Percentiles rank a stretch among this genome's conserved stretches.
Evolutionary conservation across 2,113 vertebrate genomes (phyloP).

Genomic region (Aix galericulata): DNA sequence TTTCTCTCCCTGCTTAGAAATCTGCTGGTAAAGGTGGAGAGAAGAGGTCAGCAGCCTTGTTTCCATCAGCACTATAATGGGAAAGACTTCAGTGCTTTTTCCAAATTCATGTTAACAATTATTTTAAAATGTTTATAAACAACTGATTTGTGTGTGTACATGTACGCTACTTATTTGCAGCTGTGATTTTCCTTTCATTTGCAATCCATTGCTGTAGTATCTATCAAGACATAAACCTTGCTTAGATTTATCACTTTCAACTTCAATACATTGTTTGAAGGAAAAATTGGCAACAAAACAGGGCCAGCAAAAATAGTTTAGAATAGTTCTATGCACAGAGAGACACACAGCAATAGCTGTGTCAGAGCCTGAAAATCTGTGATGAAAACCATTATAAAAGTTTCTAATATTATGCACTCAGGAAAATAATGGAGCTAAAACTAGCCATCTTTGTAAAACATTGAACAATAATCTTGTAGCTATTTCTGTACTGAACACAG

Average conservation of each 20-base stretch:
- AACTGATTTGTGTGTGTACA: background rate
- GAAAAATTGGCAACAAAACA: background rate
- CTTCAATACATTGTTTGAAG: background rate
- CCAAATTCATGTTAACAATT: background rate
- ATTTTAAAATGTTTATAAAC: background rate
- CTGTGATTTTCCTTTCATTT: background rate
- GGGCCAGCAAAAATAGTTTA: background rate
- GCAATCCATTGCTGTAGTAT: background rate
- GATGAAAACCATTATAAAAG: background rate
- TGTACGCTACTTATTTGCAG: background rate
- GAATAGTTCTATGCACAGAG: background rate
- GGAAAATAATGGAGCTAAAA: background rate
- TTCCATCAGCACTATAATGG: background rate
- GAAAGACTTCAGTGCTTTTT: background rate
- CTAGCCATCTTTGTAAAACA: background rate
- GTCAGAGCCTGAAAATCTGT: background rate
- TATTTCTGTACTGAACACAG: background rate
- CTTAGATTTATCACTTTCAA: background rate
- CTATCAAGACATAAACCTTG: background rate
- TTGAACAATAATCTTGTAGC: background rate
- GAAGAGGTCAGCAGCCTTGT: background rate
- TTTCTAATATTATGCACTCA: background rate
- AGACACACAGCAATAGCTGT: background rate
- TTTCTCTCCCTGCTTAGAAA: background rate
- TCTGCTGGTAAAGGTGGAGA: background rate